phyloP scores from a whole-genome alignment of 2,113 vertebrate genomes.

The Artemisiospiza belli region DNA sequence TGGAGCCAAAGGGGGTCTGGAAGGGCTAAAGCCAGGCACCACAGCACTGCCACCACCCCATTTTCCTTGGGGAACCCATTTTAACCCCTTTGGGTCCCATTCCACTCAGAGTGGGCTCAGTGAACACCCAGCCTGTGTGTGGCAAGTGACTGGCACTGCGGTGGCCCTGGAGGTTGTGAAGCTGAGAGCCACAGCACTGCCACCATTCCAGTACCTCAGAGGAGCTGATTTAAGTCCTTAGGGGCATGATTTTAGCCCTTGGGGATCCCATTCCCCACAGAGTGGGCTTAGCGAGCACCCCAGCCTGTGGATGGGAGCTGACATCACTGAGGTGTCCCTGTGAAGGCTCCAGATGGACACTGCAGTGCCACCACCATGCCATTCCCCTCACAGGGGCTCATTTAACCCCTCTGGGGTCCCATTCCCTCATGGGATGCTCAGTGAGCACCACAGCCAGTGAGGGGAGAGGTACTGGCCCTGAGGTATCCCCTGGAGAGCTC shows the following conservation, averaged over 20 bases:
- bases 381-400: neutral
- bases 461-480: neutral
- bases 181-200: neutral
- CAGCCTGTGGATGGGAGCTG: neutral
- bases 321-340: neutral
- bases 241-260: too few species aligned
- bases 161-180: neutral
- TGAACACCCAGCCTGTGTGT: neutral
- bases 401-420: rapidly evolving
- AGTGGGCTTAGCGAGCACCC: neutral
- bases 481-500: neutral
- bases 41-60: neutral
- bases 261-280: neutral
- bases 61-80: neutral
- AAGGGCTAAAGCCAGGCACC: neutral
- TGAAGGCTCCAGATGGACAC: neutral
- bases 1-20: neutral
- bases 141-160: neutral
- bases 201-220: neutral
- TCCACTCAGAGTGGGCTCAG: neutral
- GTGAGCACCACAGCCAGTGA: neutral
- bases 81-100: neutral
- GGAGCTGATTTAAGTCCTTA: neutral
- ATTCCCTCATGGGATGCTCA: neutral
- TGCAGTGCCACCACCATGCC: neutral